These are phyloP conservation scores for Amphipoea lucens DNA, from an alignment of 2,888 invertebrate genomes.

Conservation along the genomic window DNA sequence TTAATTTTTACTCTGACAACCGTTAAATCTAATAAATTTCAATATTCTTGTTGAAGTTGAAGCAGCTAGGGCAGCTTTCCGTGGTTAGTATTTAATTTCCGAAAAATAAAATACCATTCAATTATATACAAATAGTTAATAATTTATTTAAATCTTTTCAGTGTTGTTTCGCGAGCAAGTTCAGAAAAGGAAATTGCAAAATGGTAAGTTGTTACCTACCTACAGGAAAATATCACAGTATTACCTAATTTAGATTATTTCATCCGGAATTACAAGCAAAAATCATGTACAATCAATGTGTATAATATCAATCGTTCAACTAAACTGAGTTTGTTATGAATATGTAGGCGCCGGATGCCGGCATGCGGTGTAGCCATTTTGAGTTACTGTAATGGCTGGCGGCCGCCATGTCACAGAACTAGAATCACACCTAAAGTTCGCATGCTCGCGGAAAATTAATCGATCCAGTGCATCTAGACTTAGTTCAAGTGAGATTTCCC, in stretches of 20 bases:
- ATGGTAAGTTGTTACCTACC: conserved; percentile 54
- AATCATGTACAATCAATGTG: neutral
- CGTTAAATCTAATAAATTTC: conserved; percentile 43
- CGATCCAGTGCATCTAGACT: conserved; percentile 23
- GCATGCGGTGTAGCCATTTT: conserved; percentile 85
- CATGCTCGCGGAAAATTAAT: conserved; percentile 44
- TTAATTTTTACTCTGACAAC: conserved; percentile 61
- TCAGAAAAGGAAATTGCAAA: conserved; percentile 38
- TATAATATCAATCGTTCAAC: neutral
- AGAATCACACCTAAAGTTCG: conserved; percentile 61
- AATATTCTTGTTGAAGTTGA: conserved; percentile 37
- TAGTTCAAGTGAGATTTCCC: neutral
- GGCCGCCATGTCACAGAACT: conserved; percentile 86
- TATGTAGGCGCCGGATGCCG: conserved; percentile 76
- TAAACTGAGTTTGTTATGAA: conserved; percentile 47
- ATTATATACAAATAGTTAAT: conserved; percentile 1
- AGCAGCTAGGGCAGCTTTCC: conserved; percentile 41
- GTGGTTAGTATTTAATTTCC: conserved; percentile 54
- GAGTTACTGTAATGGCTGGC: conserved; percentile 75
- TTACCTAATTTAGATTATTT: conserved; percentile 8
- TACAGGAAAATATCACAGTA: neutral
- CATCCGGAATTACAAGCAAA: neutral
- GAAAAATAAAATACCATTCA: neutral
- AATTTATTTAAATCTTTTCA: conserved; percentile 43
- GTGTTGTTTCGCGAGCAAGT: conserved; percentile 47